Percentiles rank a stretch among this genome's conserved stretches.
Evolutionary conservation across 2,797 vertebrate genomes (phyloP).

Genomic region (Sebastes iracundus): DNA sequence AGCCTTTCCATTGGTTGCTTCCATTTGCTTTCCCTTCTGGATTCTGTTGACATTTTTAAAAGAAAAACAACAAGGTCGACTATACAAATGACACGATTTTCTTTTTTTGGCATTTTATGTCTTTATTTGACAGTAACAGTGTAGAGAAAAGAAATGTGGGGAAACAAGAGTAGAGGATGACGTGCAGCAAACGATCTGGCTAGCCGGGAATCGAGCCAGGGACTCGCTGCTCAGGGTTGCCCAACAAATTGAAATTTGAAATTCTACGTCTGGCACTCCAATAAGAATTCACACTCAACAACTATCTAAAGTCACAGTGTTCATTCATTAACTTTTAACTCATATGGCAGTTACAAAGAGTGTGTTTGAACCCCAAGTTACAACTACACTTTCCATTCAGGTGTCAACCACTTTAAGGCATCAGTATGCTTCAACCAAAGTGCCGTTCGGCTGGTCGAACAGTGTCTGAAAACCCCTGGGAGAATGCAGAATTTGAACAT

Average conservation of each 20-base stretch:
- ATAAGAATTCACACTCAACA: neutral
- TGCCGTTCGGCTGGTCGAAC: neutral
- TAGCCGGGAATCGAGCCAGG: neutral
- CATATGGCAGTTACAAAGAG: neutral
- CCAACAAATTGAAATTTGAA: neutral
- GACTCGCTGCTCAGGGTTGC: neutral
- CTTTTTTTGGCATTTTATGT: neutral
- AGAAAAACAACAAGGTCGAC: neutral
- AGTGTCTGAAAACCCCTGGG: neutral
- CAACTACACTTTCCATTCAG: neutral
- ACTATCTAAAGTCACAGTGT: neutral
- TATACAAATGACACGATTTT: neutral
- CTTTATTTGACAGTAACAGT: neutral
- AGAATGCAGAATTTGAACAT: neutral
- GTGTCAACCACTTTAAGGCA: neutral
- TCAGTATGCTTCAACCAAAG: neutral
- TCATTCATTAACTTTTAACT: neutral
- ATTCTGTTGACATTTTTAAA: neutral
- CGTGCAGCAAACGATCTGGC: neutral
- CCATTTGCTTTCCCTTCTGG: neutral
- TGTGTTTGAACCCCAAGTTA: neutral
- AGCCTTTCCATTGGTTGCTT: neutral
- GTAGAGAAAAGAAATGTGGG: neutral
- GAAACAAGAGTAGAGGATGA: neutral
- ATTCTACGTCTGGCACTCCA: neutral